Base-by-base conservation (phyloP, 2,888 invertebrate genomes). In the Scrobipalpa costella region DNA sequence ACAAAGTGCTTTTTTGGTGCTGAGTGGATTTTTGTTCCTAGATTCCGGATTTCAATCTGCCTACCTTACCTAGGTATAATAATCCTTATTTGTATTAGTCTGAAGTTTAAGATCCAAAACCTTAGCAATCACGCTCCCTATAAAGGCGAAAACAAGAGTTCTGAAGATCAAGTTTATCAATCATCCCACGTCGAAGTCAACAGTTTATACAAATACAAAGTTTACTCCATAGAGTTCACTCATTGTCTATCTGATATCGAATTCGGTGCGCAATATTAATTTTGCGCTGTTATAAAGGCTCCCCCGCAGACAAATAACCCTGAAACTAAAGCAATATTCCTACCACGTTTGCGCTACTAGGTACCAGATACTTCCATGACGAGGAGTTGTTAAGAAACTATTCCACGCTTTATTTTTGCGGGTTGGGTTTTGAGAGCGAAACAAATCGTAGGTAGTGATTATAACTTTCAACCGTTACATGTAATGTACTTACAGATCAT, bases 251-350 rank as follows among this genome's bases (percentile, higher is more conserved):
- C 62, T 33, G 27, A 47, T 36, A 62, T 62, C 68, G 70, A 71
- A 71, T 70, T 71, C 70, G 69, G 68, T 71, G 67, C 70, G 68
- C 71, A 70, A 74, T 72, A 77, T 75, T 76, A 76, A 76, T 78
- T 78, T 75, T 69, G 72, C 72, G 69, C 70, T 71, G 71, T 71
- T 72, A 72, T 71, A 70, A 67, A 69, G 70, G 71, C 72, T 70
- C 68, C 68, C 66, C 68, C 69, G 66, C 72, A 72, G 72, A 72
- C 72, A 74, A 74, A 76, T 74, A 75, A 70, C 68, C 66, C 68
- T 61, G 64, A 73, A 75, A 74, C 75, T 74, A 70, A 71, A 66
- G 70, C 73, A 77, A 76, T 75, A 78, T 79, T 80, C 79, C 65
- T 63, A 66, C 67, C 78, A 78, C 76, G 75, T 75, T 70, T 69